A percentile compares a stretch with the other conserved stretches of the same genome.
These are phyloP conservation scores for Alcis repandata DNA, from an alignment of 2,888 invertebrate genomes.

Conservation along the genomic window DNA sequence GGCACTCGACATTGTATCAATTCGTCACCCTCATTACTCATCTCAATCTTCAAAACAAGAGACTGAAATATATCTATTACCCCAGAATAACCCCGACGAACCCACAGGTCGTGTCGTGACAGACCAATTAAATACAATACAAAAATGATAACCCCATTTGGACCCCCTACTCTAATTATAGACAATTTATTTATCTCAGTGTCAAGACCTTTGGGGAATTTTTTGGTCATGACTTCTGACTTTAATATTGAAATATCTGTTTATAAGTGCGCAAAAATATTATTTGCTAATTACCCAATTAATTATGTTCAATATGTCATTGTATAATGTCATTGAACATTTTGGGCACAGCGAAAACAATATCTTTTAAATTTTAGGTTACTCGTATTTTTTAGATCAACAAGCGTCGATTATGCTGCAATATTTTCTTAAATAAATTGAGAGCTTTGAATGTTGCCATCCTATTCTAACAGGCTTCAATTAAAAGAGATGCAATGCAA, in stretches of 20 bases:
- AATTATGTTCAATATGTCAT: too few species aligned
- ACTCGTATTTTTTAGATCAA: neutral
- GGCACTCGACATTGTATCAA: neutral
- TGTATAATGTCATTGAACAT: too few species aligned
- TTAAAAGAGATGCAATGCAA: too few species aligned
- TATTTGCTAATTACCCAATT: neutral
- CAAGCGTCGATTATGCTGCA: neutral
- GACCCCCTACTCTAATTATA: constrained; percentile 1
- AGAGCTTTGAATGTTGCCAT: too few species aligned
- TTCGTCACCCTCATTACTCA: neutral
- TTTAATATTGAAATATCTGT: neutral
- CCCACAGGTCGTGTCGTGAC: constrained; percentile 2
- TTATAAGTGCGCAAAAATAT: neutral
- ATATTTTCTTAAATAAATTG: neutral
- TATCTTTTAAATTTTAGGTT: neutral
- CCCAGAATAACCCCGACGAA: neutral
- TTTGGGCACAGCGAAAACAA: too few species aligned
- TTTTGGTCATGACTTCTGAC: neutral
- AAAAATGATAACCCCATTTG: constrained; percentile 6
- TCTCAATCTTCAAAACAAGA: neutral
- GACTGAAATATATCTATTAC: neutral
- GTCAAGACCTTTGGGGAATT: too few species aligned
- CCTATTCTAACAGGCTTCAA: too few species aligned
- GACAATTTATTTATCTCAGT: neutral
- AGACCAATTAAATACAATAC: constrained; percentile 23